Evolutionary conservation across 2,113 vertebrate species (phyloP).

Genomic region (Mesitornis unicolor): DNA sequence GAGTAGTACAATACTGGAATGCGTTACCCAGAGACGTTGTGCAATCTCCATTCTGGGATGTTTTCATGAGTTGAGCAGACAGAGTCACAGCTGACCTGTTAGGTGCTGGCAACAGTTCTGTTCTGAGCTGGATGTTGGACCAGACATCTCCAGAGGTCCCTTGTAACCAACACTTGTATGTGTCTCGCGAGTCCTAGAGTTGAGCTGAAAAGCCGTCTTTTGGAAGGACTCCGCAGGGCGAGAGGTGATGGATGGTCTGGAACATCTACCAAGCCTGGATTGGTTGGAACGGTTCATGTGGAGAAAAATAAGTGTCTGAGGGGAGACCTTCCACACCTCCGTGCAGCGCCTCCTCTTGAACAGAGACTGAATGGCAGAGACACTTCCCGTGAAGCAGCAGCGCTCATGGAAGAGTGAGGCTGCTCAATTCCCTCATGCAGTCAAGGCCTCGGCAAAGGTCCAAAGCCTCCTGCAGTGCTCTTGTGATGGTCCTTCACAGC

Average conservation of each 20-base stretch:
- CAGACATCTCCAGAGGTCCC: background rate
- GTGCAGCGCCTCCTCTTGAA: background rate
- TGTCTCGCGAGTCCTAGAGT: background rate
- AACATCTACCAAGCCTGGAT: background rate
- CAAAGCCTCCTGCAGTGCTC: background rate
- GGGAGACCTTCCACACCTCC: background rate
- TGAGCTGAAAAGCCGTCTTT: background rate
- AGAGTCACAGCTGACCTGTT: background rate
- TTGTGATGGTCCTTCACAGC: background rate
- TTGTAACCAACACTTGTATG: background rate
- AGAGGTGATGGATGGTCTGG: background rate
- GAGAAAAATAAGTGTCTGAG: background rate
- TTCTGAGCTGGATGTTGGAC: background rate
- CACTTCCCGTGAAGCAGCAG: background rate
- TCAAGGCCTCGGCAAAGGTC: background rate
- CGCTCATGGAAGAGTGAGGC: accelerated
- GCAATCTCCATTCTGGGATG: background rate
- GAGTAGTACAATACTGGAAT: background rate
- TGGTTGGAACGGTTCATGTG: background rate
- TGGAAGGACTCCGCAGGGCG: background rate
- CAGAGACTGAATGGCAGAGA: background rate
- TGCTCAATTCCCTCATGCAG: background rate
- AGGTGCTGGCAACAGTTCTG: background rate
- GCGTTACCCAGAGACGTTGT: background rate
- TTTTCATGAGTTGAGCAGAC: background rate